These are phyloP conservation scores for Scrobipalpa costella DNA, from an alignment of 2,888 invertebrate species.

Conservation along the genomic window DNA sequence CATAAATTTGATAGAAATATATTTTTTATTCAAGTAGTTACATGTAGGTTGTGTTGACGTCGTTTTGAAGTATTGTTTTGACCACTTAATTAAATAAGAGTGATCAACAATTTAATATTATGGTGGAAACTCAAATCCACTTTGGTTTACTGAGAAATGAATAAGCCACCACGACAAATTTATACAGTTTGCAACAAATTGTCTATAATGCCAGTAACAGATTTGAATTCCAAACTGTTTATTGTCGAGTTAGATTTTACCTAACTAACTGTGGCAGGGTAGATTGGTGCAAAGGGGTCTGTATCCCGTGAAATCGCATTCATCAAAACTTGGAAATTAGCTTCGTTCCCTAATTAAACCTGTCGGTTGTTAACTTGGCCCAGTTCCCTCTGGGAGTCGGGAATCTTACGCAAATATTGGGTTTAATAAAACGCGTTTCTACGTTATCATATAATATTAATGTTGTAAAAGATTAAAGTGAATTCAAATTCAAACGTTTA, in stretches of 20 bases:
- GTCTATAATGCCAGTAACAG: not conserved
- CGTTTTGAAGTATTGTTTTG: too few species aligned
- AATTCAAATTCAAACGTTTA: too few species aligned
- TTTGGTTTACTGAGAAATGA: too few species aligned
- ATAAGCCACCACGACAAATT: too few species aligned
- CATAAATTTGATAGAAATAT: too few species aligned
- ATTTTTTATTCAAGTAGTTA: too few species aligned
- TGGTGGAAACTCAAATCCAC: too few species aligned
- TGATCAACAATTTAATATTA: too few species aligned
- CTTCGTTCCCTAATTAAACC: slow-evolving; percentile 75
- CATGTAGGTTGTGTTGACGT: too few species aligned
- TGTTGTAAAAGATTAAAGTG: not conserved
- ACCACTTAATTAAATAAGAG: too few species aligned
- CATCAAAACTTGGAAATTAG: slow-evolving; percentile 78
- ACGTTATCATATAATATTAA: slow-evolving; percentile 8
- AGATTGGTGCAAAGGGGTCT: slow-evolving; percentile 31
- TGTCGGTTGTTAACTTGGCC: slow-evolving; percentile 66
- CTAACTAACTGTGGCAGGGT: slow-evolving; percentile 1
- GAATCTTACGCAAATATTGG: slow-evolving; percentile 71
- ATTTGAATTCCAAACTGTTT: not conserved
- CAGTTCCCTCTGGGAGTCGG: slow-evolving; percentile 45
- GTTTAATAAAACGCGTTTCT: slow-evolving; percentile 55
- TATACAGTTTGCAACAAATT: too few species aligned
- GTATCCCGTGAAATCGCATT: slow-evolving; percentile 75
- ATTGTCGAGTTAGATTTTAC: not conserved